phyloP scores from a whole-genome alignment of 2,888 invertebrate species.

The Drosophila lutescens region DNA sequence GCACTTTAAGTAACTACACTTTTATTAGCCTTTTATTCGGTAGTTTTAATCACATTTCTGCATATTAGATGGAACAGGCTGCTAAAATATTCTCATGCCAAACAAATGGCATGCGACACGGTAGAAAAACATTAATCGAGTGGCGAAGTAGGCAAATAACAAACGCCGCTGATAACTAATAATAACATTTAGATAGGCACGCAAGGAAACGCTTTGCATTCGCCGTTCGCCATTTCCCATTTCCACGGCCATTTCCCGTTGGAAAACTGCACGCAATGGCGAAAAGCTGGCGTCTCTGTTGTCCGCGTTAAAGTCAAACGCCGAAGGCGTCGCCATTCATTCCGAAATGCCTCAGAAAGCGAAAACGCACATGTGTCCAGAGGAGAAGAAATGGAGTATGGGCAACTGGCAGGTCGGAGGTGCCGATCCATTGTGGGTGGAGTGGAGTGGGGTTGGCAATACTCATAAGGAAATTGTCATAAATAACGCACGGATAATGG shows the following conservation, averaged over 20 bases:
- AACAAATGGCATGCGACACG: slow-evolving; percentile 60
- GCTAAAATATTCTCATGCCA: slow-evolving; percentile 63
- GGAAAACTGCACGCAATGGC: slow-evolving; percentile 50
- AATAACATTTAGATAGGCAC: slow-evolving; percentile 71
- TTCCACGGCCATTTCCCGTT: slow-evolving; percentile 27
- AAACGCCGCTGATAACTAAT: slow-evolving; percentile 66
- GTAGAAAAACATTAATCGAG: slow-evolving; percentile 63
- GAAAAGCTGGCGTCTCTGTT: slow-evolving; percentile 10
- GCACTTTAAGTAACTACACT: background rate
- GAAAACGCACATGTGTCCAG: slow-evolving; percentile 37
- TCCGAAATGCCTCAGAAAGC: slow-evolving; percentile 42
- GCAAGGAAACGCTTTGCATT: slow-evolving; percentile 72
- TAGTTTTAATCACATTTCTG: slow-evolving; percentile 57
- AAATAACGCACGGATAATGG: slow-evolving; percentile 62
- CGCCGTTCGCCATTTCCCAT: slow-evolving; percentile 38
- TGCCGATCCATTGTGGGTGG: slow-evolving; percentile 42
- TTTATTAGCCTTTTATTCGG: slow-evolving; percentile 46
- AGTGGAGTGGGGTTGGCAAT: slow-evolving; percentile 24
- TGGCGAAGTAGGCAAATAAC: slow-evolving; percentile 47
- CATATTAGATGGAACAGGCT: slow-evolving; percentile 37
- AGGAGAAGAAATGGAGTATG: background rate
- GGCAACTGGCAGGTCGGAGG: slow-evolving; percentile 14
- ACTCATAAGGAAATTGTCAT: slow-evolving; percentile 57
- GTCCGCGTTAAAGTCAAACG: slow-evolving; percentile 57
- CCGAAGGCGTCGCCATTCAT: slow-evolving; percentile 42